Base-by-base conservation (phyloP, 2,797 vertebrate species). In the Aplochiton taeniatus region DNA sequence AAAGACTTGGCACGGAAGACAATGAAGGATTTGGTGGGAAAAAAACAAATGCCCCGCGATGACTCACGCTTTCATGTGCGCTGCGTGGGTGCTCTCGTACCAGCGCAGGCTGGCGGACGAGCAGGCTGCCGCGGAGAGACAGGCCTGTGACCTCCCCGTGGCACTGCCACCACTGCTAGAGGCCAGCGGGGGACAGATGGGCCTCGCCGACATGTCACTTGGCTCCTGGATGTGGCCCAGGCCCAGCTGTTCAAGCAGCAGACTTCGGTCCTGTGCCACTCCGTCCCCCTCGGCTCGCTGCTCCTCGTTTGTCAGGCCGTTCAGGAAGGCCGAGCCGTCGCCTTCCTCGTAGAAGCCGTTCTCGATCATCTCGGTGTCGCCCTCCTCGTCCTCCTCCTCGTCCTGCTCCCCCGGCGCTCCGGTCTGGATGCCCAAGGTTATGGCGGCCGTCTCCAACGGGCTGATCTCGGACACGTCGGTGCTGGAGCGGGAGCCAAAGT, bases 261-360 rank as follows among this genome's bases (percentile, higher is more conserved):
- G 73, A 64, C 74, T 90, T 72, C 74, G 81, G 50, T 84, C 78
- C 63, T 79, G 88, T 75, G 73, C 75, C 67, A 86, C 85, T 31
- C 63, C 60, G 72, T 87, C 86, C 68, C 42, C 59, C 8, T 82
- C 85, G 31, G 76, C 84, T n/a, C 66, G 77, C 59, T 74, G 89
- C 56, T 92, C 91, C 55, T 87, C 89, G 62, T 90, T 88, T 8
- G 87, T 67, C 41, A 92, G 82, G 16, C 91, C 94, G 56, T 94
- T 95, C 65, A 93, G 84, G 76, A 91, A 84, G 63, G 88, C 83
- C 4, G 86, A 86, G 19, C 91, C 90, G 0, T 96, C 95, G 0
- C 93, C 86, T 88, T 98, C 96, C 82, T 98, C 97, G 1, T 97
- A 97, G 88, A 95, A 98, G 61, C 97, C 97, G 0, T 99, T 99